These are phyloP conservation scores for Dichetophora obliterata DNA, from an alignment of 2,888 invertebrate genomes.

Conservation along the genomic window DNA sequence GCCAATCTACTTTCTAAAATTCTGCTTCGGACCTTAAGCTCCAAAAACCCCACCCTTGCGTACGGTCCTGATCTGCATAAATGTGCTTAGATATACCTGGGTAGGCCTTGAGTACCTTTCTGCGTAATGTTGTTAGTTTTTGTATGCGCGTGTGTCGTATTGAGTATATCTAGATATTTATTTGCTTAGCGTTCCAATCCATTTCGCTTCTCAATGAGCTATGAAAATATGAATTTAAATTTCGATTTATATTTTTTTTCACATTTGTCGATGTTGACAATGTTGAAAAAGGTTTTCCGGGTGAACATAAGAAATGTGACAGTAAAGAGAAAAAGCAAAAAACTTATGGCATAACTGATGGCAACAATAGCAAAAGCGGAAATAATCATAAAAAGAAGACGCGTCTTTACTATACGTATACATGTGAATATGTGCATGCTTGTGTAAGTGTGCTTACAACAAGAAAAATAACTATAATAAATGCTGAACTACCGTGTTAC, in stretches of 20 bases:
- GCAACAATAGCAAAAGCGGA: background rate
- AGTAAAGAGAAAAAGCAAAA: background rate
- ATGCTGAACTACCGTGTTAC: constrained; percentile 8
- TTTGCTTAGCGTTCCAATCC: constrained; percentile 47
- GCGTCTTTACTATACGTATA: background rate
- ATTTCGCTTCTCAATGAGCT: constrained; percentile 59
- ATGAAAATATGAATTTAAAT: constrained; percentile 54
- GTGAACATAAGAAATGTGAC: background rate
- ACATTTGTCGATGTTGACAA: background rate
- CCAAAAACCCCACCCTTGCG: too few species aligned
- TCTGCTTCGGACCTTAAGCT: too few species aligned
- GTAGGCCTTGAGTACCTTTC: background rate
- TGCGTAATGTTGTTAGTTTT: background rate
- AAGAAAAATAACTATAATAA: constrained; percentile 1
- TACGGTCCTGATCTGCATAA: constrained; percentile 6
- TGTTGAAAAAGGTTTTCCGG: too few species aligned
- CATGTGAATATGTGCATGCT: background rate
- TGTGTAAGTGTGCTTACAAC: background rate
- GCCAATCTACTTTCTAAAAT: too few species aligned
- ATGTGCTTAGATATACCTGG: background rate
- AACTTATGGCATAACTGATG: constrained; percentile 3
- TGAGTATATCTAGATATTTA: background rate
- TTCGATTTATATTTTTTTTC: constrained; percentile 10
- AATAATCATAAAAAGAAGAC: background rate
- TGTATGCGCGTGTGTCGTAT: background rate